Conservation (phyloP, 2,113 vertebrate genomes). For the Antigone vipio region DNA sequence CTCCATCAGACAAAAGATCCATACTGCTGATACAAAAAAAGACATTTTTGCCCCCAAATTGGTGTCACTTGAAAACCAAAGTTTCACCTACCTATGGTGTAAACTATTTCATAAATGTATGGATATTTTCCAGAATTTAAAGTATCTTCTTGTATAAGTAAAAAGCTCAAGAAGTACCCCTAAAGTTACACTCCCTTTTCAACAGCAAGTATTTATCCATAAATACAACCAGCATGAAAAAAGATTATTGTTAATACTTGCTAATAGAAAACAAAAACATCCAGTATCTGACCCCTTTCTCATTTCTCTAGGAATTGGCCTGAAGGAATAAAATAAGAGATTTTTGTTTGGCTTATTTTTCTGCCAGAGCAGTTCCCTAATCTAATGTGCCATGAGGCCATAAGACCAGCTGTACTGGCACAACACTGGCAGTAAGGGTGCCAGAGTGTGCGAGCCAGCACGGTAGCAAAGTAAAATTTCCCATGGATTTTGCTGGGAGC, state of each 20-base stretch:
- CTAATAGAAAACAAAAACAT: neutral
- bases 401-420: neutral
- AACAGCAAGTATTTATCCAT: neutral
- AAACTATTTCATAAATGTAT: neutral
- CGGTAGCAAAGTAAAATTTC: neutral
- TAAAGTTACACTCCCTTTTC: neutral
- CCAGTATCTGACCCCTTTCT: neutral
- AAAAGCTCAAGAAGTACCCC: neutral
- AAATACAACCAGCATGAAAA: neutral
- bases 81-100: neutral
- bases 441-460: neutral
- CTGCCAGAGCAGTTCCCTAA: neutral
- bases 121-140: neutral
- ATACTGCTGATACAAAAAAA: neutral
- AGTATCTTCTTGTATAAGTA: neutral
- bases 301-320: neutral
- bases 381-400: accelerated
- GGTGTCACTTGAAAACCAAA: neutral
- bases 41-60: neutral
- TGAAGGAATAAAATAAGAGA: neutral
- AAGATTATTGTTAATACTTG: neutral
- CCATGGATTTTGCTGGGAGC: neutral
- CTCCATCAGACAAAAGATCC: neutral
- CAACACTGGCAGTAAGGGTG: neutral
- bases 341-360: neutral